phyloP scores from a whole-genome alignment of 2,797 vertebrate genomes.

The Bradypodion ventrale region DNA sequence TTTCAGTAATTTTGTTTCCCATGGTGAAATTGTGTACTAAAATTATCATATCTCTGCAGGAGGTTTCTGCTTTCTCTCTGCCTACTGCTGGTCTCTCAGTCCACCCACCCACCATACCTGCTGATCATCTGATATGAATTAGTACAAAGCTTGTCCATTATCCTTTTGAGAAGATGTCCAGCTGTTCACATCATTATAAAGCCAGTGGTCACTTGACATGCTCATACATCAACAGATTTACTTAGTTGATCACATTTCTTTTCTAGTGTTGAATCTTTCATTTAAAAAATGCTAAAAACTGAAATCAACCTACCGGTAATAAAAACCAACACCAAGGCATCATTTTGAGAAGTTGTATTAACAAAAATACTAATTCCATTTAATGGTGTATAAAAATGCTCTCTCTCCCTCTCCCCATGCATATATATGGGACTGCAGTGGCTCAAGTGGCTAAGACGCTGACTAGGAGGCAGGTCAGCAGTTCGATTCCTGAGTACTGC shows the following conservation, averaged over 20 bases:
- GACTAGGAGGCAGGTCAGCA: no score
- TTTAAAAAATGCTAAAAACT: no score
- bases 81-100: conserved; percentile 28
- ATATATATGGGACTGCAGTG: no score
- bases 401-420: no score
- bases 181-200: conserved; percentile 54
- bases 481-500: no score
- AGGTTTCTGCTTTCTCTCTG: not conserved
- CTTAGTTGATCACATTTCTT: conserved; percentile 52
- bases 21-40: conserved; percentile 67
- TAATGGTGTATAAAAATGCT: not conserved
- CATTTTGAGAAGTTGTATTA: not conserved
- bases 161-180: conserved; percentile 59
- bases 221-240: conserved; percentile 52
- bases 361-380: not conserved
- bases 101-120: no score
- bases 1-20: conserved; percentile 71
- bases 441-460: no score
- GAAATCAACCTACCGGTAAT: no score
- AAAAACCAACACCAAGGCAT: not conserved
- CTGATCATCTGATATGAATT: conserved; percentile 63
- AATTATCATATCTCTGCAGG: conserved; percentile 41
- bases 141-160: conserved; percentile 61
- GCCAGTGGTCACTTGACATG: conserved; percentile 41
- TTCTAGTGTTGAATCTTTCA: conserved; percentile 45